Evolutionary conservation across 2,113 vertebrate species (phyloP), one percentile per base, ranked within the genome.

Genomic region (Hippoglossus stenolepis): DNA sequence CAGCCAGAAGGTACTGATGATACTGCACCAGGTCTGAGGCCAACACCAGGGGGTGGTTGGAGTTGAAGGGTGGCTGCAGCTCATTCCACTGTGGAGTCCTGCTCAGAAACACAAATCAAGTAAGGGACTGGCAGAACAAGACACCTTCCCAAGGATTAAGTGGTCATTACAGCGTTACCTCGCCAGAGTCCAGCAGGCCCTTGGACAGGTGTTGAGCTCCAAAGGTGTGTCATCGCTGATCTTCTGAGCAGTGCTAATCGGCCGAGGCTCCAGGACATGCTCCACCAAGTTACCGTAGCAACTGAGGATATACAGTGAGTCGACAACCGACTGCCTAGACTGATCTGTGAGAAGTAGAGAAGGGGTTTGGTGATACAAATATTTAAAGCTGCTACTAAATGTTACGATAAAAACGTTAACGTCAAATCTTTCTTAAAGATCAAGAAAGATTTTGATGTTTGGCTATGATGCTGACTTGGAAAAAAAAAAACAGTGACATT

Each of bases 81-180:
- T 99, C 98, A 84, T 97, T 98, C 98, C 98, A 99, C 82, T 98
- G 98, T 67, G 97, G 97, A 59, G 97, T 98, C 94, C 98, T 99
- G 92, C 84, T 80, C 76, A 79, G 78, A 79, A 90, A 87, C 60
- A 82, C 40, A 88, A 73, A 87, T 59, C 49, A 67, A 35, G 68
- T 43, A 45, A 84, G 57, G 73, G 71, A 40, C 8, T 1, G 23
- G 1, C 3, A 5, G 8, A 0, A 4, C 17, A 2, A 2, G 2
- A 18, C 15, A 31, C 17, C 24, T 61, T 45, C 5, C 8, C 12
- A 9, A 12, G 63, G 11, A 10, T 17, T 5, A 0, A 71, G n/a
- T 3, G 13, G 2, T 28, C 7, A 40, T 20, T 18, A 18, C 7
- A 14, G 26, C 18, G 11, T 67, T 86, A 99, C 98, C 98, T 97